Base-by-base conservation (phyloP, 2,797 vertebrate genomes). In the Hemitrygon akajei region DNA sequence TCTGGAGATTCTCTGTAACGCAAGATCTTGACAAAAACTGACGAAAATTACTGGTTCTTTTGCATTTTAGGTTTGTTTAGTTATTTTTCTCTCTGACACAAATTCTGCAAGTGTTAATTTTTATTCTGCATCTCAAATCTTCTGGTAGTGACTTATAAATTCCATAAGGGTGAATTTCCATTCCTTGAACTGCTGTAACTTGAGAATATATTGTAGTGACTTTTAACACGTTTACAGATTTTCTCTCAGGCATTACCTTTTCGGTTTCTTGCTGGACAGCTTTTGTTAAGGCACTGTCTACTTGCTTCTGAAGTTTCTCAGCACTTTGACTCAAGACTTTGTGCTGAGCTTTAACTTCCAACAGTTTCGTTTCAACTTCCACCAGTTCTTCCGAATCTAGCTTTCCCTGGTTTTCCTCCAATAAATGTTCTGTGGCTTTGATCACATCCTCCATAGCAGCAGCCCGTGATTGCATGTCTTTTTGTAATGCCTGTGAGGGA, bases 241-340 rank as follows among this genome's bases (percentile, higher is more conserved):
- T 94, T 25, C n/a, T 91, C 34, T 22, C 47, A 37, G 11, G 25
- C n/a, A 16, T 93, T 95, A 99, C 99, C 97, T 98, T 98, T 93
- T 99, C 98, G 0, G 98, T 98, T 96, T 99, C 98, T 94, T 99
- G 98, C 94, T 98, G 98, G 14, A 98, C 95, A 0, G 98, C 98
- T 77, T 97, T 97, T 91, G 94, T 97, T 95, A 99, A 98, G 6
- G 98, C 97, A 0, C 95, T 95, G 95, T 98, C 97, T 94, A 99
- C 94, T 94, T 98, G 97, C 20, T 96, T 97, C 95, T 98, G 96
- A 0, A 97, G 97, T 0, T 96, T 93, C 89, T 96, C 96, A 0
- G 97, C 95, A 11, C 96, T 96, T 79, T 98, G 97, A 40, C 97
- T 98, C 94, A 99, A 96, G 69, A 95, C 95, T 37, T 75, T 95